phyloP scores from a whole-genome alignment of 1,140 invertebrate species.

The Eupristina koningsbergeri region DNA sequence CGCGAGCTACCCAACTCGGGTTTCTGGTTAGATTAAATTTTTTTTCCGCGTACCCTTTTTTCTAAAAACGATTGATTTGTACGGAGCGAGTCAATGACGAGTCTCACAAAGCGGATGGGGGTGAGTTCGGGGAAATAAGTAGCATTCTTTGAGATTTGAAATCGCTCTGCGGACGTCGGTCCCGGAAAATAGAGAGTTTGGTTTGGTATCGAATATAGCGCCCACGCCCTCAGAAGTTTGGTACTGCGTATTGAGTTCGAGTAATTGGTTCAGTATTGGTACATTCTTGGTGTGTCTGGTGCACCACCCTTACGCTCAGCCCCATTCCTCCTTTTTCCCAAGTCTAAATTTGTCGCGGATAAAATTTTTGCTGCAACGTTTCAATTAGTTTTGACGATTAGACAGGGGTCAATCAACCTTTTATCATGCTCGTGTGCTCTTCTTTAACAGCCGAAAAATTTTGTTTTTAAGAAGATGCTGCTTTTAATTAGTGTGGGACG shows the following conservation, averaged over 20 bases:
- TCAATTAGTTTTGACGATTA: conserved; percentile 7
- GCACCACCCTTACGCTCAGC: not conserved
- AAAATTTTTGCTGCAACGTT: not conserved
- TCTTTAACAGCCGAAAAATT: no score
- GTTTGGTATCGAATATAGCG: conserved; percentile 45
- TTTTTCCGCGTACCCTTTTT: not conserved
- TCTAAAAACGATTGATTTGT: conserved; percentile 25
- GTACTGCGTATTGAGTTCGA: conserved; percentile 53
- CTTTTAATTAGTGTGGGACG: not conserved
- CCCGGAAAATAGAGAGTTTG: conserved; percentile 9
- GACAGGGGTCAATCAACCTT: not conserved
- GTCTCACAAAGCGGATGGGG: not conserved
- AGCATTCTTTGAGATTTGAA: conserved; percentile 33
- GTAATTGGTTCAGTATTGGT: conserved; percentile 70
- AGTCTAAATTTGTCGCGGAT: not conserved
- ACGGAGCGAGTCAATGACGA: conserved; percentile 1
- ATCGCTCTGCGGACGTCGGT: conserved; percentile 29
- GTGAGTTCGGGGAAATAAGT: conserved; percentile 41
- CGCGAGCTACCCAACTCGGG: no score
- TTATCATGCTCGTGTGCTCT: no score
- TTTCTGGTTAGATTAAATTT: conserved; percentile 17
- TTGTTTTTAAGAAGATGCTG: not conserved
- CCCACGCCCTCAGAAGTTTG: conserved; percentile 19
- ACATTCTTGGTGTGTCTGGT: conserved; percentile 63
- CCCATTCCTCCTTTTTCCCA: not conserved